Evolutionary conservation across 2,797 vertebrate genomes (phyloP), one percentile per base, ranked within the genome.

Genomic region (Cichlasoma orientale): DNA sequence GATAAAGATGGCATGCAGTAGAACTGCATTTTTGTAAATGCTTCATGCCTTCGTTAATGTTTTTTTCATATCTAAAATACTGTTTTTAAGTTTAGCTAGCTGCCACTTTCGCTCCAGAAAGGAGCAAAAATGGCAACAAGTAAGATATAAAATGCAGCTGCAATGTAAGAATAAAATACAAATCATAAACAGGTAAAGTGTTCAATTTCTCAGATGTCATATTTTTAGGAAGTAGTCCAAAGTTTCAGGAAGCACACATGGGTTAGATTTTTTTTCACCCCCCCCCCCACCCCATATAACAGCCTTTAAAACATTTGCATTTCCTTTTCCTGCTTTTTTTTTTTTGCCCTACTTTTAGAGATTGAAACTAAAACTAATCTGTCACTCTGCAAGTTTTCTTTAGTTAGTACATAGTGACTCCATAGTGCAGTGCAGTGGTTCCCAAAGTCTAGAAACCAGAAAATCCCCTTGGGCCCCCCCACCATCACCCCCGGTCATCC

Each of bases 161-260:
- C 16, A 47, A 5, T 47, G 44, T 47, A 2, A 47, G 44, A 47
- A 47, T 47, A 44, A 47, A 47, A 47, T 6, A 2, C 16, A 47
- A 47, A 47, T 2, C 14, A 6, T 47, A 14, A 47, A 47, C 13
- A 41, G 38, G 11, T 25, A 63, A 41, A 63, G 21, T 41, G 61
- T 44, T 66, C 27, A 66, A 27, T 66, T 7, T 19, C 16, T 50
- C 18, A 3, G 3, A 29, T 47, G 3, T 44, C 0, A 3, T 10
- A 1, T 18, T 50, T 19, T 50, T 50, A 44, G 47, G 47, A 18
- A 18, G 0, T 29, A 0, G 27, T 50, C 23, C 1, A 0, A 12
- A 27, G 44, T 66, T 66, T 27, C 38, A 4, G 38, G 38, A 0
- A 66, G 27, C 23, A 13, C 13, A 25, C 58, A 41, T 13, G 36